Base-by-base conservation (phyloP, 2,888 invertebrate genomes). In the Erynnis tages region DNA sequence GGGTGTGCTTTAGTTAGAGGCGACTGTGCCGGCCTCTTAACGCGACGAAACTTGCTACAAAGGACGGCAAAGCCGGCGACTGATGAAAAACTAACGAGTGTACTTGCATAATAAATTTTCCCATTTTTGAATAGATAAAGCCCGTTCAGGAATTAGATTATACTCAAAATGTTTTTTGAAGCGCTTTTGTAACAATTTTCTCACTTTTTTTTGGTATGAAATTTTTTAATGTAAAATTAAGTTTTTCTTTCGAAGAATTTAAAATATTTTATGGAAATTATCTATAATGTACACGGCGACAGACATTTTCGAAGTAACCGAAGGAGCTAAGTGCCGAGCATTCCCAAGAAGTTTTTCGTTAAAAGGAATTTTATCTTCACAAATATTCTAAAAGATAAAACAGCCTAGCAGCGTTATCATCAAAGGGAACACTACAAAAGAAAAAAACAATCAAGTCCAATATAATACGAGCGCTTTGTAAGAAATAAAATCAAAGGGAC, bases 401-500 rank as follows among this genome's bases (percentile, higher is more conserved):
- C 17, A 19, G 34, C 45, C 16, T 16, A 17, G 38, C 40, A 49
- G 40, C 49, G 41, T 41, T 56, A 54, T 58, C 54, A 55, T 61
- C 58, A 58, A 61, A 61, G 54, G 52, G 56, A 48, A 54, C 35
- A 55, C 45, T 54, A 54, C 68, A 76, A 75, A 76, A 68, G 60
- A 57, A 62, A 69, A 72, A 73, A 72, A 76, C 70, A 76, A 80
- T 76, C 66, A 78, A 73, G 71, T 73, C 71, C 66, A 69, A 72
- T 67, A 66, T 53, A 80, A 75, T 70, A 75, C 71, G 70, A 71
- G 66, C 67, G 66, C 68, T 76, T 78, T 75, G 70, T 69, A 74
- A 53, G 53, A 46, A 79, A 69, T 72, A 60, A 73, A 74, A 82
- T 83, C 80, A 84, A 83, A 83, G 77, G 75, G 67, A 72, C 77